phyloP scores from a whole-genome alignment of 2,113 vertebrate genomes.

The Fukomys damarensis region DNA sequence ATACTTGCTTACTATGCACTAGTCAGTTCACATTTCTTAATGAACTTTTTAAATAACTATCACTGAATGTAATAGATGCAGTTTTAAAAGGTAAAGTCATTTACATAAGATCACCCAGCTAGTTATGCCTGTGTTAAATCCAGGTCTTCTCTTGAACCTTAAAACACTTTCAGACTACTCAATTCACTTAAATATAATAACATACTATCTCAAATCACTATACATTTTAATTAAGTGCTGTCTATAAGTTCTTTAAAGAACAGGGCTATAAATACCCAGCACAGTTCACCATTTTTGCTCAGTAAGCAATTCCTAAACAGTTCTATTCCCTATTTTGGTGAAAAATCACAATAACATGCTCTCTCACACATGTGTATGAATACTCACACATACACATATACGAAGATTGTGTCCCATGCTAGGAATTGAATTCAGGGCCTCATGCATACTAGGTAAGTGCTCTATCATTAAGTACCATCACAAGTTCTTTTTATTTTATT shows the following conservation, averaged over 20 bases:
- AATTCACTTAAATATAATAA: slow-evolving; percentile 27
- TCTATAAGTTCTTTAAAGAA: slow-evolving; percentile 5
- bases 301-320: not conserved
- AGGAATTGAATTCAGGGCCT: not conserved
- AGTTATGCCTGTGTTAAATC: not conserved
- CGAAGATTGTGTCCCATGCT: not conserved
- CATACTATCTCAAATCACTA: not conserved
- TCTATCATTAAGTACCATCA: not conserved
- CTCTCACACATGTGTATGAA: not conserved
- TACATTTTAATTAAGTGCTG: not conserved
- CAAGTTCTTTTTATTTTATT: not conserved
- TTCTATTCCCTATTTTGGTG: not conserved
- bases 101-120: not conserved
- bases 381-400: not conserved
- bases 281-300: not conserved
- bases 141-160: slow-evolving; percentile 27
- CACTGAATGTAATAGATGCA: not conserved
- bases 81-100: slow-evolving; percentile 39
- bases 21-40: not conserved
- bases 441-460: not conserved
- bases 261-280: not conserved
- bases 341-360: not conserved
- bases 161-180: slow-evolving; percentile 17
- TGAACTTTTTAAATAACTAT: slow-evolving; percentile 7
- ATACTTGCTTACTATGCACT: not conserved